Base-by-base conservation (phyloP, 2,888 invertebrate genomes). In the Actias luna region DNA sequence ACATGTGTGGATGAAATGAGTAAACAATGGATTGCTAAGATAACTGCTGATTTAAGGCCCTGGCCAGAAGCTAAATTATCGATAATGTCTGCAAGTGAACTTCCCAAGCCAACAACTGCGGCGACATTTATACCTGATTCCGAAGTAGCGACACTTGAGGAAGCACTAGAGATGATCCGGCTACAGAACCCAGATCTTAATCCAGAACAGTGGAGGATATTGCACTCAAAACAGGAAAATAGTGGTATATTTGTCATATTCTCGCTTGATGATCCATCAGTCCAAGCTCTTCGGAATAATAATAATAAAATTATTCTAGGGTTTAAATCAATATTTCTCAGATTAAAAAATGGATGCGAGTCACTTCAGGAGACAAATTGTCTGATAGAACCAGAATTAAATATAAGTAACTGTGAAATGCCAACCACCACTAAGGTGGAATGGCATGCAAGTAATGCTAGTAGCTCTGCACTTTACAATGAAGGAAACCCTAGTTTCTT, bases 301-400 rank as follows among this genome's bases (percentile, higher is more conserved):
- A 70, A 64, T 64, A 66, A 66, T 68, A 71, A 68, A 67, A 63
- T 63, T 50, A 65, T 52, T 42, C 62, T 69, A 70, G 58, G 61
- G 36, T 60, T 59, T 16, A 46, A 46, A 46, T 18, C 22, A 22
- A 46, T 46, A 18, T 5, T 5, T n/a, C 4, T 46, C 4, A 46
- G 18, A 46, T 5, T 46, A n/a, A 35, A 12, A 35, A 46, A 46
- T 46, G 46, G 46, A 5, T 8, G 18, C 5, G 35, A 35, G 12
- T 35, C 35, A 5, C 7, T 2, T 12, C 35, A 35, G 35, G 5
- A 35, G 8, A 35, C 35, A 35, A 12, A 10, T n/a, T n/a, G 35
- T 35, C 46, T n/a, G n/a, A n/a, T n/a, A n/a, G n/a, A n/a, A 18
- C 46, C 18, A 5, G 7, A 2, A 46, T 18, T 46, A 46, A 14